Base-by-base conservation (phyloP, 1,140 invertebrate genomes). In the Cyrtorhinus lividipennis region DNA sequence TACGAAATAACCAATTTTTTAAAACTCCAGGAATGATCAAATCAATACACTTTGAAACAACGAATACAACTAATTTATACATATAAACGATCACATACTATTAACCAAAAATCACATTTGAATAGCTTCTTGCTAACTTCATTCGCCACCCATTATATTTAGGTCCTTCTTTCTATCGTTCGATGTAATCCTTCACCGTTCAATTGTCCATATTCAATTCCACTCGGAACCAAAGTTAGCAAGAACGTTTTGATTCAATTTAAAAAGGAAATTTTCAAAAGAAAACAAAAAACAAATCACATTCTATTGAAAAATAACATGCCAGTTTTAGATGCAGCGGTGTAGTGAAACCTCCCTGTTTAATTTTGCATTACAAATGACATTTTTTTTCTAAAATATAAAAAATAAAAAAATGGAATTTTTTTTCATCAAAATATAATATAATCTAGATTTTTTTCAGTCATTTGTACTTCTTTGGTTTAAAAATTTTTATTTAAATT, bases 381-480 rank as follows among this genome's bases (percentile, higher is more conserved):
- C 63, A 61, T 53, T 38, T 38, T 38, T 38, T 38, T 48, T 58
- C 62, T 58, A 63, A 63, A 63, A 63, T 63, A 63, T 64, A 60
- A 59, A 64, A 64, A 61, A 59, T 64, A 64, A 59, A 61, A 59
- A 61, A 64, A 63, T 63, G 53, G 56, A 45, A 58, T 53, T 53
- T 61, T 45, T 59, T 64, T 64, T 64, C 48, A 56, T 64, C 38
- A 64, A 64, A 64, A 64, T 64, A 64, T 64, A 64, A 63, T 63
- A 63, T 63, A 64, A 64, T 64, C 63, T 64, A 64, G 63, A 64
- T 64, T 64, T 53, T 53, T 64, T 60, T 64, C 63, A 64, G 62
- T 64, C 62, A 64, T 64, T 64, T 64, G 63, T 64, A 64, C 63
- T 64, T 64, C 63, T 64, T 64, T 64, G 63, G 63, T 64, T 64